Base-by-base conservation (phyloP, 1,140 invertebrate genomes). In the Eriosoma lanigerum region DNA sequence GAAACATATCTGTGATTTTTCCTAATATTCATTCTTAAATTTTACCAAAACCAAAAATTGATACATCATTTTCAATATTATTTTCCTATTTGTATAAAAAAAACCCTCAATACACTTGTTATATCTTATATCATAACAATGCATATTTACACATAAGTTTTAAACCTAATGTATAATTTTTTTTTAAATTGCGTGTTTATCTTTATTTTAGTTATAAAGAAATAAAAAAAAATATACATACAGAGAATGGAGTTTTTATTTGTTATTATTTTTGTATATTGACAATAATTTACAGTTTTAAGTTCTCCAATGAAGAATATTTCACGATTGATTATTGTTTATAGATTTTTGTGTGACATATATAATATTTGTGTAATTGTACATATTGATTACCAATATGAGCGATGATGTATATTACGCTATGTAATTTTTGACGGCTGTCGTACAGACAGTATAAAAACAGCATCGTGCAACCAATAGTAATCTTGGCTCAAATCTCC, bases 401-500 rank as follows among this genome's bases (percentile, higher is more conserved):
- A n/a, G n/a, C n/a, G n/a, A n/a, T n/a, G n/a, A n/a, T n/a, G n/a
- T n/a, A n/a, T n/a, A n/a, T n/a, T n/a, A n/a, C n/a, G n/a, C n/a
- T 38, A 38, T 38, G 3, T 3, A 19, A 19, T 19, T 66, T 66
- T 10, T 13, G 64, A 1, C 0, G 19, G 10, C 4, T 54, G 17
- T 44, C 17, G 21, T 1, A 48, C 56, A 0, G 75, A 78, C 75
- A 78, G 24, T n/a, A 78, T 46, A 84, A 97, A 95, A 1, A 98
- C 86, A 19, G 91, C 92, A 87, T 98, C 96, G 83, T 94, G 90
- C 12, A 98, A 88, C 88, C 93, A 94, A 86, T 97, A 98, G 86
- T 93, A 97, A 0, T 94, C 91, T 84, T 96, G 93, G 26, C 92
- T 89, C n/a, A 97, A 87, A 86, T 98, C 95, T 0, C 96, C 96